Evolutionary conservation across 1,140 invertebrate species (phyloP).

Genomic region (Phymorhynchus buccinoides): DNA sequence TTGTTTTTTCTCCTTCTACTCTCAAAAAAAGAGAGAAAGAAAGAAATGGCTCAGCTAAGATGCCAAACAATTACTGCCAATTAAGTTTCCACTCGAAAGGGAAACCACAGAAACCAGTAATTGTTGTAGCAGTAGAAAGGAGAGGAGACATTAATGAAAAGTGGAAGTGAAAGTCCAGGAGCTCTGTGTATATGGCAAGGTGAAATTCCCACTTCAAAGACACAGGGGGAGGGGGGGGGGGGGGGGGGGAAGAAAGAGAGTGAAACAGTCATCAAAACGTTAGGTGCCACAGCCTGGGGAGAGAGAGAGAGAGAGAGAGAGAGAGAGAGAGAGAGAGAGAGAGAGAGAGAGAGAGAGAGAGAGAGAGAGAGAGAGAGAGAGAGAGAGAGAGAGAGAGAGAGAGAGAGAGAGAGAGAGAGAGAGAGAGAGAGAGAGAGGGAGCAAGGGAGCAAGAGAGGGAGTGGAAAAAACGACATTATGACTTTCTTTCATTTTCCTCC

Average conservation of each 20-base stretch:
- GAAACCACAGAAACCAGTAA: not conserved
- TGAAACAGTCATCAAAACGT: too few relatives aligned
- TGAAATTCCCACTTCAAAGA: not conserved
- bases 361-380: not conserved
- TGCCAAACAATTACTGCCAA: conserved; percentile 14
- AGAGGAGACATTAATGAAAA: too few relatives aligned
- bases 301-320: not conserved
- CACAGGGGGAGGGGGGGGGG: not conserved
- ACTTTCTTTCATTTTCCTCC: too few relatives aligned
- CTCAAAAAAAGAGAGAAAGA: not conserved
- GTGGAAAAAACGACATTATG: too few relatives aligned
- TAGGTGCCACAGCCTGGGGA: not conserved
- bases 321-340: not conserved
- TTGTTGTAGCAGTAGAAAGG: too few relatives aligned
- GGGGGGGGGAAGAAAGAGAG: not conserved
- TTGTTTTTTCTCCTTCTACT: too few relatives aligned
- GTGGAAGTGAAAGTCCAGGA: not conserved
- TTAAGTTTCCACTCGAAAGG: conserved; percentile 13
- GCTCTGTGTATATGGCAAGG: too few relatives aligned
- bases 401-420: not conserved
- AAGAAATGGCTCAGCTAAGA: not conserved
- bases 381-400: not conserved
- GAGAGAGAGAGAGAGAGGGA: not conserved
- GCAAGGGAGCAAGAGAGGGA: not conserved
- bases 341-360: not conserved